A percentile compares a stretch with the other conserved stretches of the same genome.
These are phyloP conservation scores for Cheirogaleus major DNA, from an alignment of 2,797 vertebrate genomes.

Conservation along the genomic window DNA sequence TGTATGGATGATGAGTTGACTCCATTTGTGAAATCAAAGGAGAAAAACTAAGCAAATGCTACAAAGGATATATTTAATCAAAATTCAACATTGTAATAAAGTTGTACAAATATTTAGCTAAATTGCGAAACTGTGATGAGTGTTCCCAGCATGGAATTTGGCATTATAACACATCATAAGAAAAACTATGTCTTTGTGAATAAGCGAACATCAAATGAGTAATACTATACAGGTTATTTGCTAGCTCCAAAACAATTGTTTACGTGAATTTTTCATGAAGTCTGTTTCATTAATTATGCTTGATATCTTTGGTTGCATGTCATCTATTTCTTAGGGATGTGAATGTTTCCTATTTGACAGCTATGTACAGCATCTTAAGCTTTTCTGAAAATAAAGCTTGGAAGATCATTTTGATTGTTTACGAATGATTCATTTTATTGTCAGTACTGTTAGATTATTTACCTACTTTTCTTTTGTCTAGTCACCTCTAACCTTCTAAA, in stretches of 20 bases:
- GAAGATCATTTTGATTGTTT: constrained; percentile 6
- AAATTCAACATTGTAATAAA: constrained; percentile 55
- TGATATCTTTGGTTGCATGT: constrained; percentile 7
- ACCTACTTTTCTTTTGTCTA: neutral
- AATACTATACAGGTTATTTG: neutral
- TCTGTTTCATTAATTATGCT: constrained; percentile 51
- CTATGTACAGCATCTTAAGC: neutral
- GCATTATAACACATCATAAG: neutral
- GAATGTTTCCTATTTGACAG: constrained; percentile 27
- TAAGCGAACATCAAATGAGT: neutral
- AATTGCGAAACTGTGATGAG: constrained; percentile 9
- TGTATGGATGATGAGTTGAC: neutral
- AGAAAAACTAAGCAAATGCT: constrained; percentile 4
- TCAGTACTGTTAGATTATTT: neutral
- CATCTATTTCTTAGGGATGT: constrained; percentile 1
- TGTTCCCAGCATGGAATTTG: neutral
- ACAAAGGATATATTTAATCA: neutral
- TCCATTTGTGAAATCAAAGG: constrained; percentile 34
- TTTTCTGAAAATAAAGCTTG: constrained; percentile 1
- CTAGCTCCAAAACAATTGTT: constrained; percentile 45
- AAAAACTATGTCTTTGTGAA: constrained; percentile 43
- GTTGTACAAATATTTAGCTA: constrained; percentile 53
- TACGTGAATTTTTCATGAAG: constrained; percentile 54
- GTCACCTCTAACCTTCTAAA: neutral
- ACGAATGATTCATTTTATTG: constrained; percentile 33